Evolutionary conservation across 2,113 vertebrate species (phyloP), one percentile per base, ranked within the genome.

Genomic region (Pluvialis apricaria): DNA sequence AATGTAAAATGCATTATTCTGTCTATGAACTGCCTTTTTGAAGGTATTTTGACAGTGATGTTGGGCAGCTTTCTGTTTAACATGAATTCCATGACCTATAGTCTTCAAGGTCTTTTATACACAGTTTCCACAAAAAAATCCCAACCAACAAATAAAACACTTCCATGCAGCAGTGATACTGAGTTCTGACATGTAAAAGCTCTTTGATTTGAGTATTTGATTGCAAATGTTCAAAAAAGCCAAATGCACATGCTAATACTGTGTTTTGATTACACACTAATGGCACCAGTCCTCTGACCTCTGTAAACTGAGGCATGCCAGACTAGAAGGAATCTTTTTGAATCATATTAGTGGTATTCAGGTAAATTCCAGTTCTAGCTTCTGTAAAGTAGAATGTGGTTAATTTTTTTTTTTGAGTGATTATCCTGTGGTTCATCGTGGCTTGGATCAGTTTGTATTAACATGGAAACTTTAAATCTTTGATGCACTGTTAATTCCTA

Each of bases 1-100:
- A 98, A 98, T 98, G 98, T 98, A 98, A 94, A 98, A 97, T 95
- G 72, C 92, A 94, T 98, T 97, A 91, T 97, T 97, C 96, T 96
- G 95, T 97, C 92, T 96, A 80, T 97, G 80, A 96, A 97, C 97
- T 97, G 95, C 92, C 97, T 98, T 97, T 97, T 94, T 86, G 94
- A 96, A 97, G 97, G 91, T 93, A 75, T 98, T 98, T 97, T 98
- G 94, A 97, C 92, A 78, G 70, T 92, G 65, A 91, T 91, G 45
- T 92, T 96, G 89, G 97, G 93, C 92, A 97, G 90, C 95, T 97
- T 97, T 95, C 81, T 97, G 96, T 96, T 94, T 97, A 91, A 95
- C 93, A 55, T 94, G 72, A 96, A 73, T 94, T 95, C 85, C 75
- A 28, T 95, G 93, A 94, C 94, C 80, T 93, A 38, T 88, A 88